Conservation (phyloP, 1,140 invertebrate species). For the Oppia nitens region DNA sequence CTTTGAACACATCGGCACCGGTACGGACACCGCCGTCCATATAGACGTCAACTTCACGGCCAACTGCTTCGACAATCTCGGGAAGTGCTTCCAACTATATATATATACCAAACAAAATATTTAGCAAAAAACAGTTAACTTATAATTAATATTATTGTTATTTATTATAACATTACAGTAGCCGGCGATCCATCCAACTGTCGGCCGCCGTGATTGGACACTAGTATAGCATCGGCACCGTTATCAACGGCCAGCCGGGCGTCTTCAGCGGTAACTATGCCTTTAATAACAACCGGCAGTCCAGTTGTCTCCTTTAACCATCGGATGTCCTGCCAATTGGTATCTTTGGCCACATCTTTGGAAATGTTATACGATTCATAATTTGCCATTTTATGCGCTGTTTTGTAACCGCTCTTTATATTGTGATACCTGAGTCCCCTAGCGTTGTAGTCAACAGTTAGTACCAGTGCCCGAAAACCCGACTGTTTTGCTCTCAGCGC, state of each 20-base stretch:
- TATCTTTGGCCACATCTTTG: conserved; percentile 49
- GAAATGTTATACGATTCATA: conserved; percentile 31
- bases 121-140: too few relatives aligned
- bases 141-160: not conserved
- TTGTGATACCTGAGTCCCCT: too few relatives aligned
- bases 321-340: conserved; percentile 61
- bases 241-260: conserved; percentile 49
- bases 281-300: conserved; percentile 71
- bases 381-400: too few relatives aligned
- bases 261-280: conserved; percentile 68
- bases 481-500: too few relatives aligned
- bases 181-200: conserved; percentile 68
- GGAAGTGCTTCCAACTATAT: conserved; percentile 70
- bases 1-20: conserved; percentile 77
- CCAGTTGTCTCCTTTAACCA: conserved; percentile 54
- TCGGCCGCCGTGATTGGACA: conserved; percentile 77
- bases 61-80: conserved; percentile 56
- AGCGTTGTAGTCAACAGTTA: too few relatives aligned
- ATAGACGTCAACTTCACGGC: conserved; percentile 49
- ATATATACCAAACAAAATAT: conserved; percentile 4
- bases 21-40: conserved; percentile 67
- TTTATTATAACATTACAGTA: conserved; percentile 36
- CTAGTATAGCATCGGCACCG: conserved; percentile 58
- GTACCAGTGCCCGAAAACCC: too few relatives aligned
- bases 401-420: too few relatives aligned